A percentile compares a stretch with the other conserved stretches of the same genome.
Evolutionary conservation across 2,888 invertebrate genomes (phyloP).

Genomic region (Crocallis elinguaria): DNA sequence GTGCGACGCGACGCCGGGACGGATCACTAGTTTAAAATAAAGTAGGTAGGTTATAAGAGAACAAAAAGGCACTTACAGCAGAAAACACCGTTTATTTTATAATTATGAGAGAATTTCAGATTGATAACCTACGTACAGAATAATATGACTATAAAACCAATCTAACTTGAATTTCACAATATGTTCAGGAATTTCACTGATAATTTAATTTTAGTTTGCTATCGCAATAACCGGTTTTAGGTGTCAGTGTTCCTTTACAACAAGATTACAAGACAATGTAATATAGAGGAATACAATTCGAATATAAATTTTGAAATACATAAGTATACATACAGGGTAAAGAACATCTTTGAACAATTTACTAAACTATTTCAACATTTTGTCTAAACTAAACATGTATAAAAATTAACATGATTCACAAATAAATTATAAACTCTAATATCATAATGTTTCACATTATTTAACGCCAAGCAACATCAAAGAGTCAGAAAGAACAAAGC

Average conservation of each 20-base stretch:
- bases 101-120: constrained; percentile 86
- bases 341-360: constrained; percentile 68
- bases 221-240: constrained; percentile 55
- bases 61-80: constrained; percentile 69
- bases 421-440: constrained; percentile 72
- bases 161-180: constrained; percentile 81
- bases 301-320: constrained; percentile 73
- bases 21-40: too few species aligned
- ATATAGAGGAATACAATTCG: constrained; percentile 71
- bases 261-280: constrained; percentile 74
- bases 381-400: constrained; percentile 73
- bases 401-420: constrained; percentile 74
- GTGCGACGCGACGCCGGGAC: too few species aligned
- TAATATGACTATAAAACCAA: constrained; percentile 83
- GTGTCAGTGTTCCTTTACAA: constrained; percentile 75
- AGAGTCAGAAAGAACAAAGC: constrained; percentile 75
- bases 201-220: constrained; percentile 54
- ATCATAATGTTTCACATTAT: constrained; percentile 76
- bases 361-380: constrained; percentile 80
- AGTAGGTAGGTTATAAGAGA: background rate
- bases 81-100: constrained; percentile 86
- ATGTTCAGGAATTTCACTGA: constrained; percentile 71
- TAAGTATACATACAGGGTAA: constrained; percentile 51
- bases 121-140: constrained; percentile 85
- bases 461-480: constrained; percentile 82